phyloP scores from a whole-genome alignment of 2,888 invertebrate species.

The Xanthia togata region DNA sequence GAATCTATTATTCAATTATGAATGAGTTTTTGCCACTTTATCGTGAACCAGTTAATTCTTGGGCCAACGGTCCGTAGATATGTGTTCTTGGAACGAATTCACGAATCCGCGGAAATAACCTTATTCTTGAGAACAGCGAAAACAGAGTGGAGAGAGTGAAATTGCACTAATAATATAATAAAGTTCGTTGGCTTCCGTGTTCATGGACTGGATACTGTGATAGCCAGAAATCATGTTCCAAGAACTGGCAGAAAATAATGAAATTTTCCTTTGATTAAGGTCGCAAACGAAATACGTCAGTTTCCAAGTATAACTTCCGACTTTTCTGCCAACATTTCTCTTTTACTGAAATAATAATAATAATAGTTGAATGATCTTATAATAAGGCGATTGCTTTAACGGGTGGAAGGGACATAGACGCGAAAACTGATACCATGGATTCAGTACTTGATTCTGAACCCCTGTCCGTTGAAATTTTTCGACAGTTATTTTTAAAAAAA shows the following conservation, averaged over 20 bases:
- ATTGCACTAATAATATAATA: conserved; percentile 46
- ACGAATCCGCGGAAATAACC: conserved; percentile 76
- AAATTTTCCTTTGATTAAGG: conserved; percentile 35
- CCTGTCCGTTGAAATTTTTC: too few species aligned
- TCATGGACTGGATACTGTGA: conserved; percentile 60
- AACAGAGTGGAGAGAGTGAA: conserved; percentile 37
- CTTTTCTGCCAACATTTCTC: conserved; percentile 44
- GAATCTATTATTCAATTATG: conserved; percentile 35
- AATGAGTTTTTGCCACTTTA: conserved; percentile 33
- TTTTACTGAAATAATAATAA: conserved; percentile 31
- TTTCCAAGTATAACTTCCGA: conserved; percentile 40
- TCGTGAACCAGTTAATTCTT: conserved; percentile 23
- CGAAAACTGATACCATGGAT: too few species aligned
- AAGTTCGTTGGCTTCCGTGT: conserved; percentile 68
- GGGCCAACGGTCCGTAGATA: conserved; percentile 68
- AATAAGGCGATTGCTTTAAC: conserved; percentile 11
- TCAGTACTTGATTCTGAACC: too few species aligned
- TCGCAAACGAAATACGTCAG: conserved; percentile 26
- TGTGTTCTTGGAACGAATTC: conserved; percentile 72
- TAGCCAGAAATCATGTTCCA: conserved; percentile 49
- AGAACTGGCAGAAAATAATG: conserved; percentile 44
- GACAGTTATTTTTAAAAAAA: too few species aligned
- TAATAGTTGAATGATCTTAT: conserved; percentile 49
- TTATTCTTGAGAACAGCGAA: conserved; percentile 59
- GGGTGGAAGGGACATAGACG: too few species aligned